A percentile compares a stretch with the other conserved stretches of the same genome.
These are phyloP conservation scores for Ptyas mucosa DNA, from an alignment of 2,113 vertebrate genomes.

Conservation along the genomic window DNA sequence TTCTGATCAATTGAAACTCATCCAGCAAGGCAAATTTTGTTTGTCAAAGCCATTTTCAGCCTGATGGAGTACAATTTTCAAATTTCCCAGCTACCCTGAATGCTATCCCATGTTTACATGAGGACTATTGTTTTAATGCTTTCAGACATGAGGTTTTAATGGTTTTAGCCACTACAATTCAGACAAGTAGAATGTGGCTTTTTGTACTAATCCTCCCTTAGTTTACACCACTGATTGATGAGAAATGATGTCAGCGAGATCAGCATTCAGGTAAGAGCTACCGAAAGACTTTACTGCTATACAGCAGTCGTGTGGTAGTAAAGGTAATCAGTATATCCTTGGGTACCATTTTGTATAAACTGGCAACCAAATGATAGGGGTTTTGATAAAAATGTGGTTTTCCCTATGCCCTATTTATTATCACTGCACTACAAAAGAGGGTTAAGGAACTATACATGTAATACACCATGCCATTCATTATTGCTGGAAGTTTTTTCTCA, in stretches of 20 bases:
- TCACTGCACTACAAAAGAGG: not conserved
- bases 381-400: not conserved
- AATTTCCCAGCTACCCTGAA: not conserved
- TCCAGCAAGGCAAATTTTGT: not conserved
- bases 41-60: not conserved
- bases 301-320: not conserved
- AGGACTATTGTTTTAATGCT: not conserved
- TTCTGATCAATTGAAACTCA: not conserved
- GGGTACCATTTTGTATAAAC: not conserved
- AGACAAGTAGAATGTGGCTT: not conserved
- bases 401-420: too few relatives aligned
- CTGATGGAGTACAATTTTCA: not conserved
- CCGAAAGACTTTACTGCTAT: too few relatives aligned
- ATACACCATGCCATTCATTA: not conserved
- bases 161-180: not conserved
- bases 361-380: not conserved
- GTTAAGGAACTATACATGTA: not conserved
- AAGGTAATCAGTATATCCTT: not conserved
- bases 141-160: not conserved
- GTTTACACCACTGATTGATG: not conserved
- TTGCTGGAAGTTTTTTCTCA: not conserved
- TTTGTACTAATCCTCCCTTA: not conserved
- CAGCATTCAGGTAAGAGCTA: not conserved
- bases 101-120: not conserved
- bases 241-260: not conserved